Base-by-base conservation (phyloP, 2,888 invertebrate genomes). In the Mesorhabditis sp. region DNA sequence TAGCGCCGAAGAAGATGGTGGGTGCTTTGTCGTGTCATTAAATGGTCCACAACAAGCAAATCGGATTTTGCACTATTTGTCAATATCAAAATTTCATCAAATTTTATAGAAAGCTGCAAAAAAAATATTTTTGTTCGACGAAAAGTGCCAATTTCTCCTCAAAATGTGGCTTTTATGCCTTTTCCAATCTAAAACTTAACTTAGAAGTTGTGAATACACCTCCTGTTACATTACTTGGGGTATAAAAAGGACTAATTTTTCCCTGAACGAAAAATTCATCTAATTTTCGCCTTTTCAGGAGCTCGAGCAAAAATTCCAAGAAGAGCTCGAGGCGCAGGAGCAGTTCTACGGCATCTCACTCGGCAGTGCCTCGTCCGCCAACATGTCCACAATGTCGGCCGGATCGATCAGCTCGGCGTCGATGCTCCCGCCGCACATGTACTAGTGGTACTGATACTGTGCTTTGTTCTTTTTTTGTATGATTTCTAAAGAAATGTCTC, bases 1-100 rank as follows among this genome's bases (percentile, higher is more conserved):
- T 83, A 66, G 79, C 79, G n/a, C 69, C 76, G 4, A 72, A 80
- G 66, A 83, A 83, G 73, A 71, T 76, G 74, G 83, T 83, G n/a
- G 65, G 78, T 63, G 6, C 50, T 65, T 65, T 41, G 61, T 28
- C 28, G 41, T 62, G 45, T 69, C 43, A 15, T 67, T 69, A 45
- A 67, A n/a, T 28, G 45, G 65, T 45, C 28, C 4, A 45, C 7
- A 68, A 10, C 44, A 5, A 41, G 45, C 45, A 4, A 43, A 28
- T 28, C 28, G 28, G 28, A 28, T 28, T 28, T 28, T 28, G 28
- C 28, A 28, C 28, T 28, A 28, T 28, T 28, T 28, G 1, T 28
- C 1, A 28, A 28, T 4, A 43, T 69, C 43, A 42, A 67, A 41
- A 28, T 67, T 67, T 7, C 2, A 7, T 28, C 2, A 65, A 64